phyloP scores from a whole-genome alignment of 2,888 invertebrate genomes.

The Ectemnius cavifrons region DNA sequence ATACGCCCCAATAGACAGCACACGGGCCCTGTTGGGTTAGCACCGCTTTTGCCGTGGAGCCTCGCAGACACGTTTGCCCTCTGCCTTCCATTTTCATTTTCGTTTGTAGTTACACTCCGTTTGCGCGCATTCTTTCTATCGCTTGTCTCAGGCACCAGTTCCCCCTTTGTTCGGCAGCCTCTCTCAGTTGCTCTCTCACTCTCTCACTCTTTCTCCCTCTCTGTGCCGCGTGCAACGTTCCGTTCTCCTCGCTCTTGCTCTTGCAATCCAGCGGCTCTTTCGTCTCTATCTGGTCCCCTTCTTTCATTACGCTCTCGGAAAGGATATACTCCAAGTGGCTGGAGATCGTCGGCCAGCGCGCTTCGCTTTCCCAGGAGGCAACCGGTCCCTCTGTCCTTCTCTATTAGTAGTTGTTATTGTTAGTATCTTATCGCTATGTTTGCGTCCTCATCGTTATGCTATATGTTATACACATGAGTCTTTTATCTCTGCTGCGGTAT shows the following conservation, averaged over 20 bases:
- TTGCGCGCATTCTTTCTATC: slow-evolving; percentile 13
- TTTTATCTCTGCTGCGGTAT: too few relatives aligned
- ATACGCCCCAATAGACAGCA: slow-evolving; percentile 5
- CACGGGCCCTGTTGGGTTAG: background rate
- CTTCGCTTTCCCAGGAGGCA: too few relatives aligned
- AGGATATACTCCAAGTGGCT: slow-evolving; percentile 42
- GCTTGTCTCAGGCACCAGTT: slow-evolving; percentile 6
- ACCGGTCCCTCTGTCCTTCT: too few relatives aligned
- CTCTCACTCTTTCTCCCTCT: slow-evolving; percentile 28
- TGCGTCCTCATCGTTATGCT: too few relatives aligned
- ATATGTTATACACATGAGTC: too few relatives aligned
- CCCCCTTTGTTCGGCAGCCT: background rate
- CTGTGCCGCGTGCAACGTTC: background rate
- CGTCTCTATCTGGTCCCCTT: slow-evolving; percentile 30
- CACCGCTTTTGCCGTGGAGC: slow-evolving; percentile 2
- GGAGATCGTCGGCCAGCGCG: slow-evolving; percentile 12
- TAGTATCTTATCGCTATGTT: too few relatives aligned
- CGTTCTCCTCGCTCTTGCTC: slow-evolving; percentile 12
- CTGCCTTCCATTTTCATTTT: slow-evolving; percentile 6
- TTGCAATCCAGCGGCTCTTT: slow-evolving; percentile 10
- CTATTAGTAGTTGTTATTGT: too few relatives aligned
- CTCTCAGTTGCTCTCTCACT: slow-evolving; percentile 17
- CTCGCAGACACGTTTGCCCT: background rate
- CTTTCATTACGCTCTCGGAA: slow-evolving; percentile 29
- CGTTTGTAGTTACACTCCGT: slow-evolving; percentile 8